Conservation (phyloP, 2,888 invertebrate species). For the Melipona beecheii region DNA sequence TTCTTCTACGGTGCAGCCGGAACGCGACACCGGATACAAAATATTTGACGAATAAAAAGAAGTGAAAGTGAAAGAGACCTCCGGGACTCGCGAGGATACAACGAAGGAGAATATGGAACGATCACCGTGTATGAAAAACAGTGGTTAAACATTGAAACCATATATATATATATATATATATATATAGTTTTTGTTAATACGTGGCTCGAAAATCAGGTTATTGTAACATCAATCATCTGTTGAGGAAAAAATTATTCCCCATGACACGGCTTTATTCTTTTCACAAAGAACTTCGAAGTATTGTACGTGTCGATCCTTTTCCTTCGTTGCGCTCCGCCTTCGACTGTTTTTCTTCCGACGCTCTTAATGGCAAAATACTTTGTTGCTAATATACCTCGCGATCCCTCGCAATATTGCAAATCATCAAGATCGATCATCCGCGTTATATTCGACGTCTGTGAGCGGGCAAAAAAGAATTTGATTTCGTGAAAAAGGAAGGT, state of each 20-base stretch:
- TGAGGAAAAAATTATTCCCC: conserved; percentile 45
- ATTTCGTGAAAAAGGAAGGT: background rate
- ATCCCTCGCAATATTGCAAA: conserved; percentile 37
- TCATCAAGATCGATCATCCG: conserved; percentile 49
- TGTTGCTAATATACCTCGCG: conserved; percentile 11
- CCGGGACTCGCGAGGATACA: no score
- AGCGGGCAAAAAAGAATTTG: background rate
- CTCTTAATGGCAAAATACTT: conserved; percentile 36
- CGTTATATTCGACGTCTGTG: background rate
- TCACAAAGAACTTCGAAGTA: conserved; percentile 20
- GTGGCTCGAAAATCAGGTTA: conserved; percentile 9
- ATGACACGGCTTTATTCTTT: conserved; percentile 55
- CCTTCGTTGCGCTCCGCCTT: conserved; percentile 28
- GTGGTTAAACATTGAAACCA: background rate
- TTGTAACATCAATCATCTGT: conserved; percentile 43
- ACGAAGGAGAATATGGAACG: background rate
- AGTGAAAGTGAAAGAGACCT: background rate
- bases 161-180: background rate
- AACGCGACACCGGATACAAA: background rate
- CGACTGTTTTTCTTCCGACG: background rate
- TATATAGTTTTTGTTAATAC: conserved; percentile 1
- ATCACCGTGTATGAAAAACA: background rate
- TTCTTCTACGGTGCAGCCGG: background rate
- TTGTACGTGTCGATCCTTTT: conserved; percentile 28
- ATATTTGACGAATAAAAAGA: background rate